phyloP scores from a whole-genome alignment of 2,888 invertebrate species.

The Panopea generosa region DNA sequence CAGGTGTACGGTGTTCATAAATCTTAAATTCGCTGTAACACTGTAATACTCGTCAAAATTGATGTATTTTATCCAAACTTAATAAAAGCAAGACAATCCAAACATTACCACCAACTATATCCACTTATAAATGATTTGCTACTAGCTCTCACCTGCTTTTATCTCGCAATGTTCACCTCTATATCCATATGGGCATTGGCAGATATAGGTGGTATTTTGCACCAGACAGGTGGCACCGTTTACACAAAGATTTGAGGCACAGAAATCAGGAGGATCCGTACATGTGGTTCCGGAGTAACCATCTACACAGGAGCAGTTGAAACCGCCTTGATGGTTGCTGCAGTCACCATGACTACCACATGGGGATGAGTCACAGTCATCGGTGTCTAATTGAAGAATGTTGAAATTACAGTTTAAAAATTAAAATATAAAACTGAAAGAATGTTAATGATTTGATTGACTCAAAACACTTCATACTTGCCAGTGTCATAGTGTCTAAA shows the following conservation, averaged over 20 bases:
- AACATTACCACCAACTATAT: no score
- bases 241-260: constrained; percentile 28
- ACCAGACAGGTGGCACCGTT: constrained; percentile 37
- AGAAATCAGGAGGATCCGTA: constrained; percentile 32
- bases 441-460: no score
- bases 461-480: no score
- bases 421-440: no score
- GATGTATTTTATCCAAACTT: no score
- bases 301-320: constrained; percentile 27
- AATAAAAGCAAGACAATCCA: no score
- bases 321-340: constrained; percentile 25
- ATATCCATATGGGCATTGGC: constrained; percentile 40
- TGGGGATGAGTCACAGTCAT: constrained; percentile 33
- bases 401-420: no score
- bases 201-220: constrained; percentile 31
- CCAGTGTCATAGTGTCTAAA: no score
- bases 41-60: no score
- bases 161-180: constrained; percentile 29
- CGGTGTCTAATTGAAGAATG: constrained; percentile 17
- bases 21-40: no score
- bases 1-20: no score
- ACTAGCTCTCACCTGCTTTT: constrained; percentile 38
- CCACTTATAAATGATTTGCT: no score
- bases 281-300: constrained; percentile 42
- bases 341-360: constrained; percentile 26